phyloP scores from a whole-genome alignment of 2,888 invertebrate species.

The Gryllus longicercus region DNA sequence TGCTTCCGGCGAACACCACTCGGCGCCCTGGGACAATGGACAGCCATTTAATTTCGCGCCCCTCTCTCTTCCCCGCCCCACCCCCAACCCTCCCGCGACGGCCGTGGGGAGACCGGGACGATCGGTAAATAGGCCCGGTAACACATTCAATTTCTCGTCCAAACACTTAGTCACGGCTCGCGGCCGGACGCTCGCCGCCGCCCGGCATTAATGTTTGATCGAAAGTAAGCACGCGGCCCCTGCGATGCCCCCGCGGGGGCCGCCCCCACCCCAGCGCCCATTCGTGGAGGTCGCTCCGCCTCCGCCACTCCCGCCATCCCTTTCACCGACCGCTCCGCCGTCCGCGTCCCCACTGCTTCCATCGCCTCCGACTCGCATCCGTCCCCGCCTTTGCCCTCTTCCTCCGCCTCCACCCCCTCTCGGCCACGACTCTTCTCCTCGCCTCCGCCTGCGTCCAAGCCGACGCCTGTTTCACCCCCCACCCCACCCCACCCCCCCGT shows the following conservation, averaged over 20 bases:
- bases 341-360: background rate
- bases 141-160: slow-evolving; percentile 1
- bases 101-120: too few species aligned
- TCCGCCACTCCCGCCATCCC: background rate
- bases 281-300: background rate
- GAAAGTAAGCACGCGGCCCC: background rate
- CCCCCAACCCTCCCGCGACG: too few species aligned
- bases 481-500: background rate
- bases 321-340: background rate
- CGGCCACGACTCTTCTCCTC: background rate
- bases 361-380: background rate
- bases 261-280: background rate
- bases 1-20: too few species aligned
- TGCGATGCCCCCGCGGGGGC: background rate
- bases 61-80: too few species aligned
- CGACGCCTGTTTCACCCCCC: background rate
- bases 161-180: background rate
- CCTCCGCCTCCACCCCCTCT: background rate
- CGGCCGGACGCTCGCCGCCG: background rate
- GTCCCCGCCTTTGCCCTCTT: background rate
- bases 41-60: too few species aligned
- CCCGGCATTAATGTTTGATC: background rate
- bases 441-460: background rate
- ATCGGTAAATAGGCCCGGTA: background rate
- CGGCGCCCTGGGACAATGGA: too few species aligned